Evolutionary conservation across 1,140 invertebrate genomes (phyloP).

Genomic region (Brachionus rotundiformis): DNA sequence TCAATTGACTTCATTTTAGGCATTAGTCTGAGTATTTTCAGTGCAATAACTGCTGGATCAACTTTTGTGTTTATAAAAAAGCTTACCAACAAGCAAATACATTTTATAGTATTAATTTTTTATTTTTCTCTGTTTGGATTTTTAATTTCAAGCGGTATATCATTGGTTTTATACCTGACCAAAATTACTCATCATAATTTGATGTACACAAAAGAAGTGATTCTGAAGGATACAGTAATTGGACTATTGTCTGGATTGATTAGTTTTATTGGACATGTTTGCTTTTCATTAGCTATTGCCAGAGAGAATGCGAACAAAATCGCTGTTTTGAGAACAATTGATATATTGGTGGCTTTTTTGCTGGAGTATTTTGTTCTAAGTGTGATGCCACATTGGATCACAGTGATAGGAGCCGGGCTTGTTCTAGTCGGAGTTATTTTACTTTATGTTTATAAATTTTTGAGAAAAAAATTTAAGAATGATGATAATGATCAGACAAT

Average conservation of each 20-base stretch:
- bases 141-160: constrained; percentile 7
- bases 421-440: not conserved
- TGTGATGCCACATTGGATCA: constrained; percentile 39
- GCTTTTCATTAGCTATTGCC: constrained; percentile 4
- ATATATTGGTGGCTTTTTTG: constrained; percentile 44
- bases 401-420: constrained; percentile 2
- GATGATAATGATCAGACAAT: not conserved
- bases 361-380: constrained; percentile 31
- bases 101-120: constrained; percentile 46
- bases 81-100: constrained; percentile 34
- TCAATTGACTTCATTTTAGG: constrained; percentile 1
- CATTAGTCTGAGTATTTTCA: constrained; percentile 22
- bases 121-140: constrained; percentile 45
- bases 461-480: not conserved
- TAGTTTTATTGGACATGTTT: constrained; percentile 48
- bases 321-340: constrained; percentile 27
- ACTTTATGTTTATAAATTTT: constrained; percentile 26
- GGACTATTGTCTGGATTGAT: constrained; percentile 19
- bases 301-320: constrained; percentile 36
- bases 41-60: constrained; percentile 16
- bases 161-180: not conserved
- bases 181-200: constrained; percentile 3
- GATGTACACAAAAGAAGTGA: constrained; percentile 30
- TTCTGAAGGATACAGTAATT: constrained; percentile 14
- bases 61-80: constrained; percentile 46